A percentile compares a stretch with the other conserved stretches of the same genome.
phyloP scores from a whole-genome alignment of 2,888 invertebrate genomes.

The Harmothoe impar region DNA sequence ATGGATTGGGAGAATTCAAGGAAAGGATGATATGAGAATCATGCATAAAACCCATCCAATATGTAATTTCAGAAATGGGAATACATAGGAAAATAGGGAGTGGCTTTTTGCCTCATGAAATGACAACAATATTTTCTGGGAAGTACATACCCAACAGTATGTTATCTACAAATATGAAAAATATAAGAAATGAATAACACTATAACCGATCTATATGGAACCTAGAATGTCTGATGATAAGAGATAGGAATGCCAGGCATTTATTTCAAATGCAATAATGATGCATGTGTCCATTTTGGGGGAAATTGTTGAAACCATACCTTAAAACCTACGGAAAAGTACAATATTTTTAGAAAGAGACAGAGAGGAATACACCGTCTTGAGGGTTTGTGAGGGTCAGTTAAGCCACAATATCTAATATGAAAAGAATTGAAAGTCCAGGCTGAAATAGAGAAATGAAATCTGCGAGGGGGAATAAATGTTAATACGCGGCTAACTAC shows the following conservation, averaged over 20 bases:
- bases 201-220: not conserved
- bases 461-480: not conserved
- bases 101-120: not conserved
- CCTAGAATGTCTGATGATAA: not conserved
- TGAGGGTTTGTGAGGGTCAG: not conserved
- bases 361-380: too few relatives aligned
- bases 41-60: not conserved
- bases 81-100: not conserved
- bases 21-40: not conserved
- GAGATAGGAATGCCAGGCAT: not conserved
- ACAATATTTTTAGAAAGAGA: conserved; percentile 14
- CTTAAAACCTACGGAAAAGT: not conserved
- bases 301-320: not conserved
- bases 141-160: conserved; percentile 20
- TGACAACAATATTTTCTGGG: not conserved
- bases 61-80: not conserved
- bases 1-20: not conserved
- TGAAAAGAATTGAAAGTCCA: not conserved
- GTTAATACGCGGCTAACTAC: conserved; percentile 5
- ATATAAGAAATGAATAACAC: not conserved
- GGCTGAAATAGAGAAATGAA: not conserved
- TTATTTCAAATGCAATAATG: not conserved
- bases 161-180: not conserved
- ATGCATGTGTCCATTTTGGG: too few relatives aligned
- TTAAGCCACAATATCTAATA: not conserved